Evolutionary conservation across 1,140 invertebrate species (phyloP), one percentile per base, ranked within the genome.

Genomic region (Tigriopus japonicus): DNA sequence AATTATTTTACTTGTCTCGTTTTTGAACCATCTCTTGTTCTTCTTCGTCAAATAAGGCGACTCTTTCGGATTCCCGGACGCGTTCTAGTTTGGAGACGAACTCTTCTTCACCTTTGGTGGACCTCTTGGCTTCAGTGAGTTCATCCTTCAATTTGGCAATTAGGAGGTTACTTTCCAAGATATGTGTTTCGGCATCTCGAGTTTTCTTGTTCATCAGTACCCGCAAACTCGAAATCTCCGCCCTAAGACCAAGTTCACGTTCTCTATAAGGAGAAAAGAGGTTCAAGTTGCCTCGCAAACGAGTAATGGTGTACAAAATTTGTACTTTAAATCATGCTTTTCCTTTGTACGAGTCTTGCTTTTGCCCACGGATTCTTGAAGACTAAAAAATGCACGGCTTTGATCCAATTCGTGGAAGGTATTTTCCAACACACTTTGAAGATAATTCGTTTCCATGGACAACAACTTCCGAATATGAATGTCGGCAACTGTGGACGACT

Each of bases 131-230:
- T 21, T 58, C 55, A 7, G 42, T 28, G 13, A 58, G 28, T 41
- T 40, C 21, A 58, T 58, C 55, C n/a, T 58, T 58, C 9, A 58
- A 41, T n/a, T 58, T 23, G 17, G 55, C 55, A 14, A 58, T 42
- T 9, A 35, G 28, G 28, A 35, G 28, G 9, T 35, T 35, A 35
- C 28, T 35, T 43, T 58, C 40, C 21, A 40, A 41, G 40, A 28
- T 58, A 10, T 58, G 21, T 10, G 24, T 35, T n/a, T 35, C 21
- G 6, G 42, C n/a, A 28, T 35, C 21, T 51, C 21, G 21, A 51
- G 15, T 51, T 19, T 23, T 23, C 21, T 51, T 17, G 45, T 9
- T 23, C 3, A 51, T 19, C 3, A 23, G 45, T 7, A 51, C 45
- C 15, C 15, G 15, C 21, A 51, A 51, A 19, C 21, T 51, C 21